Base-by-base conservation (phyloP, 2,888 invertebrate genomes). In the Andricus quercusramuli region DNA sequence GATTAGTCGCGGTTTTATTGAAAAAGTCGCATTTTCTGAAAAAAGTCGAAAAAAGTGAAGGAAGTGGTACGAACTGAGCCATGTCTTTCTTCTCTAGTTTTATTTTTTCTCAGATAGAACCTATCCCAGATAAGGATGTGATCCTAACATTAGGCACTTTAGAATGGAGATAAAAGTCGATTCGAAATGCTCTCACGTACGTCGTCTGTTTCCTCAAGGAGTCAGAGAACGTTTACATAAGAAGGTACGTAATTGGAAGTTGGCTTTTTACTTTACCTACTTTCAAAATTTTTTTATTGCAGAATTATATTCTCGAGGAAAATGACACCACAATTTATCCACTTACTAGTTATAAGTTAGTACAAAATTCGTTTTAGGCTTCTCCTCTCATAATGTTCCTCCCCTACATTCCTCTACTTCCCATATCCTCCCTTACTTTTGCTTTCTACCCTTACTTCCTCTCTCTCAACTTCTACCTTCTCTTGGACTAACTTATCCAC, bases 61-160 rank as follows among this genome's bases (percentile, higher is more conserved):
- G 4, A 32, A 32, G 0, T 6, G 3, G 32, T 32, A 32, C 32
- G 32, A 32, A 3, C 32, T 32, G 32, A 41, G 11, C 1, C 8
- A 41, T 11, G 41, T 41, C 1, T 32, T 25, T 47, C 70, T 70
- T 70, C 51, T 51, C 51, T 51, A 51, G 70, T 20, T 51, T 51
- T 70, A n/a, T 6, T 56, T 56, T 20, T 74, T n/a, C 6, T n/a
- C n/a, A 9, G 32, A 32, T 74, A n/a, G n/a, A 47, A 56, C 32
- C 51, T 56, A 74, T 74, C 22, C 29, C 32, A 74, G 74, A 74
- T 56, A 51, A 74, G 25, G 74, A 56, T 56, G 74, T 25, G 70
- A 47, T 51, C 47, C 51, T 74, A 17, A 32, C 29, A 32, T 47
- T 56, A 56, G 70, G n/a, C n/a, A 41, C 20, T 41, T 67, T 41